Percentiles rank a stretch among this genome's conserved stretches.
phyloP scores from a whole-genome alignment of 2,888 invertebrate species.

The Ceramica pisi region DNA sequence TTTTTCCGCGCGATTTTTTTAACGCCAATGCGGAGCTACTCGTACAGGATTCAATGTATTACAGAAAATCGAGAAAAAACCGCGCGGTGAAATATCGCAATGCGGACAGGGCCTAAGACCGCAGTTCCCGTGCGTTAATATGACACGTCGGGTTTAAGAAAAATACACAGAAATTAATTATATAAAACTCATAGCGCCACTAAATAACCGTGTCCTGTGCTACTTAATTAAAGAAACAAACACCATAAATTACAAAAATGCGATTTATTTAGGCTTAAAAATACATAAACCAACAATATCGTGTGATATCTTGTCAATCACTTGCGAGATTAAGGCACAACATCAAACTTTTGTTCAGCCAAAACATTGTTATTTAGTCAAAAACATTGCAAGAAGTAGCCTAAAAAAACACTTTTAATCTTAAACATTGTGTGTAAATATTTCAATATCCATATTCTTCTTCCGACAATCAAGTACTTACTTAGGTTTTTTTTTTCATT shows the following conservation, averaged over 20 bases:
- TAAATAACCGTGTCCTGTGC: background rate
- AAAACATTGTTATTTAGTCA: constrained; percentile 7
- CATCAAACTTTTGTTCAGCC: constrained; percentile 17
- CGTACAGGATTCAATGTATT: too few species aligned
- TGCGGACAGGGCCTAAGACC: too few species aligned
- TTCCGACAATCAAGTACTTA: background rate
- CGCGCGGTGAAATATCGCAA: too few species aligned
- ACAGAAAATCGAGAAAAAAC: too few species aligned
- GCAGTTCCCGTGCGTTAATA: too few species aligned
- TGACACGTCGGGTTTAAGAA: too few species aligned
- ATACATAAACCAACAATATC: constrained; percentile 61
- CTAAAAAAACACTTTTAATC: constrained; percentile 5
- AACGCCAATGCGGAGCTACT: too few species aligned
- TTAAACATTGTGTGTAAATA: background rate
- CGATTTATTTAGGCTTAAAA: constrained; percentile 60
- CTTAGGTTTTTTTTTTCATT: background rate
- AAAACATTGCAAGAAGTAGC: constrained; percentile 2
- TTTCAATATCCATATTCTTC: background rate
- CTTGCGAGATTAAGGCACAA: constrained; percentile 57
- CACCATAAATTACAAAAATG: constrained; percentile 44
- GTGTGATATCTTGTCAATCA: constrained; percentile 63
- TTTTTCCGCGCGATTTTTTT: too few species aligned
- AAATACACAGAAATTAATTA: too few species aligned
- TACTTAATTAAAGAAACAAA: background rate
- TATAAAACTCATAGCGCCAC: too few species aligned